Conservation (phyloP, 2,888 invertebrate species). For the Aplocera efformata region DNA sequence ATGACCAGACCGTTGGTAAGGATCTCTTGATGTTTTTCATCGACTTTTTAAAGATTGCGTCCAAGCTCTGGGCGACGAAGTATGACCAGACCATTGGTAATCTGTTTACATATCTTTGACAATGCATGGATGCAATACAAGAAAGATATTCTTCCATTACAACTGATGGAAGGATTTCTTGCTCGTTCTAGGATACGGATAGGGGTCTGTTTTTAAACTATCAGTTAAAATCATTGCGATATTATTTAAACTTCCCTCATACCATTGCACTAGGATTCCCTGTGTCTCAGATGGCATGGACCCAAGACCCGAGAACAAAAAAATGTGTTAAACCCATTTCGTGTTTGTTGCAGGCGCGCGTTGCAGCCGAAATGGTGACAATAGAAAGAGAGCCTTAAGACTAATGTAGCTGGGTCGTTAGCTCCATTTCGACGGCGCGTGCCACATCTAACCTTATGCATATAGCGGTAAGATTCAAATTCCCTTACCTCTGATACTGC, state of each 20-base stretch:
- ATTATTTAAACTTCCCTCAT: too few species aligned
- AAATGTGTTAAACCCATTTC: too few species aligned
- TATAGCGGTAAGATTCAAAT: constrained; percentile 8
- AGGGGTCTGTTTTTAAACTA: too few species aligned
- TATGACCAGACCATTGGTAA: constrained; percentile 42
- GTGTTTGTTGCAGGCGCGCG: constrained; percentile 16
- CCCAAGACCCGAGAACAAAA: too few species aligned
- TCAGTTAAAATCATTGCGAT: too few species aligned
- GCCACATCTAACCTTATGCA: constrained; percentile 10
- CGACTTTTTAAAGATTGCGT: constrained; percentile 85
- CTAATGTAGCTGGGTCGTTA: constrained; percentile 4
- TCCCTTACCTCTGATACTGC: neutral
- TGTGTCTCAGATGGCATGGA: too few species aligned
- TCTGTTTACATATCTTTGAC: too few species aligned
- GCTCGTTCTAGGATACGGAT: too few species aligned
- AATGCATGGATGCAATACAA: too few species aligned
- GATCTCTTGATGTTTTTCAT: constrained; percentile 2
- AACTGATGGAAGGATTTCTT: too few species aligned
- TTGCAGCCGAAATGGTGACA: constrained; percentile 10
- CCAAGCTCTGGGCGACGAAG: constrained; percentile 87
- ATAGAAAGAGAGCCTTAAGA: constrained; percentile 11
- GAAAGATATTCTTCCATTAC: too few species aligned
- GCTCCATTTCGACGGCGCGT: constrained; percentile 17
- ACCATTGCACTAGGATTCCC: too few species aligned
- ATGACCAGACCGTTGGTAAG: constrained; percentile 34